These are phyloP conservation scores for Nannoperca australis DNA, from an alignment of 2,797 vertebrate genomes.

Conservation along the genomic window DNA sequence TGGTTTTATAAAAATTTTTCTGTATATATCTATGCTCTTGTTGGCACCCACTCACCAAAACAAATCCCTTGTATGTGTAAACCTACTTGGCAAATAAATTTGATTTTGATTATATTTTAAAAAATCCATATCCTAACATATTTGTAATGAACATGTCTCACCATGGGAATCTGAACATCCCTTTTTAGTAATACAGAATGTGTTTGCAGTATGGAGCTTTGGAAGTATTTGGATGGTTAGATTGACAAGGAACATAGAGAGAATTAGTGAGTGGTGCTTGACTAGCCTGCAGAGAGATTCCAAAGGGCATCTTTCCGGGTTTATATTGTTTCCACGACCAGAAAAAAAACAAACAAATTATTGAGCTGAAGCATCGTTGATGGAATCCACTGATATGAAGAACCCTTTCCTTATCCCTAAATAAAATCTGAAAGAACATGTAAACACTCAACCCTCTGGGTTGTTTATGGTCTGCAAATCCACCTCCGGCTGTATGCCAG, in stretches of 20 bases:
- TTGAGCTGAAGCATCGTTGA: not conserved
- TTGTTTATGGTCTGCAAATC: slow-evolving; percentile 5
- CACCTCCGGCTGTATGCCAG: not conserved
- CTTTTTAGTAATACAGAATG: slow-evolving; percentile 19
- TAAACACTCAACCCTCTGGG: not conserved
- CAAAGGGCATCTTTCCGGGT: slow-evolving; percentile 4
- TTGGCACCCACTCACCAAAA: too few species aligned
- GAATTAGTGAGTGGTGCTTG: slow-evolving; percentile 19
- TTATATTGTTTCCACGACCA: slow-evolving; percentile 21
- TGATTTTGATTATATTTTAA: too few species aligned
- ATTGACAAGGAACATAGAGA: slow-evolving; percentile 18
- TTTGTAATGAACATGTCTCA: not conserved
- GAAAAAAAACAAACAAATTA: slow-evolving; percentile 3
- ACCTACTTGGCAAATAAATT: too few species aligned
- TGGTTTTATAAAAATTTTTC: too few species aligned
- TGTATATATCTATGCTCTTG: too few species aligned
- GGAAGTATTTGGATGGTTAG: slow-evolving; percentile 19
- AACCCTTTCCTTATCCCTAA: not conserved
- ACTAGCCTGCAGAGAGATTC: slow-evolving; percentile 3
- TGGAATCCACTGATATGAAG: slow-evolving; percentile 18
- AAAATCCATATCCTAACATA: too few species aligned
- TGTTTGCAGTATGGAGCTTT: slow-evolving; percentile 10
- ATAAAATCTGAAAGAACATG: slow-evolving; percentile 14
- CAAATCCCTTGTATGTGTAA: too few species aligned
- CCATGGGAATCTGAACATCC: too few species aligned